These are phyloP conservation scores for Festucalex cinctus DNA, from an alignment of 2,113 vertebrate species.

Conservation along the genomic window DNA sequence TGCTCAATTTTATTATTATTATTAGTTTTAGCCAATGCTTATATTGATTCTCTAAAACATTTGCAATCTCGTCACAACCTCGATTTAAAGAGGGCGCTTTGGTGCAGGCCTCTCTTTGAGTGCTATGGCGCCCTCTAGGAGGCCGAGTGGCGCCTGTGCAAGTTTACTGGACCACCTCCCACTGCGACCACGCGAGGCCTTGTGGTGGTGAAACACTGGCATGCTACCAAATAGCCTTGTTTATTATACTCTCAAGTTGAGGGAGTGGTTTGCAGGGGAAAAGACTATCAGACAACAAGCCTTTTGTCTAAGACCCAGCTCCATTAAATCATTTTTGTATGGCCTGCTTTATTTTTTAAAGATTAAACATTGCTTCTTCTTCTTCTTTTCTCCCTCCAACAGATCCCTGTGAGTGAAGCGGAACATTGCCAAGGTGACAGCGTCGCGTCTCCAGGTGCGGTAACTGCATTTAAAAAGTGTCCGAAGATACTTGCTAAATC, in stretches of 20 bases:
- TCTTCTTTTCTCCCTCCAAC: constrained; percentile 14
- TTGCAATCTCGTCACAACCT: not conserved
- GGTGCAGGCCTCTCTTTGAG: not conserved
- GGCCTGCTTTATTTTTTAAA: not conserved
- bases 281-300: not conserved
- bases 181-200: constrained; percentile 16
- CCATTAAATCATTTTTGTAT: not conserved
- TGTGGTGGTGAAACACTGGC: constrained; percentile 8
- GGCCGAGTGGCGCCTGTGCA: constrained; percentile 7
- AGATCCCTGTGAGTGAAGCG: constrained; percentile 17
- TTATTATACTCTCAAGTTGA: constrained; percentile 4
- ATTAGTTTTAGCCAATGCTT: no score
- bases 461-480: not conserved
- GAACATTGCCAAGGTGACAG: constrained; percentile 34
- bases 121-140: constrained; percentile 23
- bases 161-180: not conserved
- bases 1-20: no score
- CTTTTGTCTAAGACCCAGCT: not conserved
- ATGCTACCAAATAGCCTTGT: constrained; percentile 16
- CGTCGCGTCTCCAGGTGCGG: constrained; percentile 6
- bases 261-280: constrained; percentile 6
- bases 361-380: not conserved
- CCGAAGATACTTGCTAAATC: not conserved
- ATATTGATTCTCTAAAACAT: no score
- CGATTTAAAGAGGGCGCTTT: not conserved